Evolutionary conservation across 1,140 invertebrate species (phyloP).

Genomic region (Nasonia longicornis): DNA sequence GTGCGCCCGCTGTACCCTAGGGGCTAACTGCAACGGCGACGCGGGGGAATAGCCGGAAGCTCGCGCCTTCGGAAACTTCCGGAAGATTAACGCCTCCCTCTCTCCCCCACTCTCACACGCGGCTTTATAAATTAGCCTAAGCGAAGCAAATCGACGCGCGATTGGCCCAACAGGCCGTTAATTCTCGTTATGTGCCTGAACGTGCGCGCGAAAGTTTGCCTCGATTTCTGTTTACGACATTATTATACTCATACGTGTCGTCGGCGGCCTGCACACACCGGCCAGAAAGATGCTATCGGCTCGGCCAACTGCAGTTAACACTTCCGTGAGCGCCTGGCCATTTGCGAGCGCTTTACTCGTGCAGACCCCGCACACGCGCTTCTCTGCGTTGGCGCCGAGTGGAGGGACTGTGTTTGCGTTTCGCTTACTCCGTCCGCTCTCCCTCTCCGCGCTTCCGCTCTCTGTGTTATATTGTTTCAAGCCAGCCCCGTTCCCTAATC

Average conservation of each 20-base stretch:
- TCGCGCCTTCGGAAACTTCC: slow-evolving; percentile 47
- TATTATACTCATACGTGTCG: too few species aligned
- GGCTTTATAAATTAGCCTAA: slow-evolving; percentile 23
- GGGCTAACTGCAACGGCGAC: background rate
- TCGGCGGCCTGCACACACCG: background rate
- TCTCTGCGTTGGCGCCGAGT: too few species aligned
- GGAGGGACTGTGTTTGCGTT: background rate
- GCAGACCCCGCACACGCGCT: too few species aligned
- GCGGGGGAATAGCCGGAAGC: slow-evolving; percentile 9
- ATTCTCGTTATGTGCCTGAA: background rate
- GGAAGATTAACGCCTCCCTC: slow-evolving; percentile 47
- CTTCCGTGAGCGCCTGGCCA: background rate
- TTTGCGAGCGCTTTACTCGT: background rate
- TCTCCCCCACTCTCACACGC: background rate
- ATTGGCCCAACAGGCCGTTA: background rate
- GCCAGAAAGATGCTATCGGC: background rate
- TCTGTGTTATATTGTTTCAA: background rate
- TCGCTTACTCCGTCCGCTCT: background rate
- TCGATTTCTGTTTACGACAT: background rate
- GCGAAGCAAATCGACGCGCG: slow-evolving; percentile 5
- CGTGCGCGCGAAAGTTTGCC: background rate
- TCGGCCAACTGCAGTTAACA: slow-evolving; percentile 6
- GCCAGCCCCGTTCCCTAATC: background rate
- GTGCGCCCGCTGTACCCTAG: background rate
- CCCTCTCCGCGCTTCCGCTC: too few species aligned